A percentile compares a stretch with the other conserved stretches of the same genome.
Conservation (phyloP, 2,888 invertebrate genomes). For the Pimpla rufipes region DNA sequence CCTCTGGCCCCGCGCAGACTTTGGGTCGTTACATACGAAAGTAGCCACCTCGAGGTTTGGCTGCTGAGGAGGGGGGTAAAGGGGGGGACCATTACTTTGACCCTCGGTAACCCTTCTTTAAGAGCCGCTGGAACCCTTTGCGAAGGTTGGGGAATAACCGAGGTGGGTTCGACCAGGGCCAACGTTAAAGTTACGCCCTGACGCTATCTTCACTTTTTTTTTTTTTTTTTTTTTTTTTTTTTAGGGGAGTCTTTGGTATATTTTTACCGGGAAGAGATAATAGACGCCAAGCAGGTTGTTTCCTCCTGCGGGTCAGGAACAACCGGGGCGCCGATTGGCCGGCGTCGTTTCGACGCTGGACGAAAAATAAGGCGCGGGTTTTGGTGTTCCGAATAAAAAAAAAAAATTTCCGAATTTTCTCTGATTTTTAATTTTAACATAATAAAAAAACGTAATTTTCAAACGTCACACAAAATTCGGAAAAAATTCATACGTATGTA, state of each 20-base stretch:
- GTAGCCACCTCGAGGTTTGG: conserved; percentile 53
- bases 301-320: neutral
- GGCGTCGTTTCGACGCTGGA: neutral
- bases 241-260: conserved; percentile 74
- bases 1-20: conserved; percentile 29
- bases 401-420: too few species aligned
- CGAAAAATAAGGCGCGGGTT: conserved; percentile 7
- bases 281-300: neutral
- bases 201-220: conserved; percentile 78
- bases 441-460: too few species aligned
- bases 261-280: conserved; percentile 74
- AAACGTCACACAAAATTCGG: too few species aligned
- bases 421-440: too few species aligned
- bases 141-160: conserved; percentile 14
- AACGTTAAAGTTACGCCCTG: conserved; percentile 74
- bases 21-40: conserved; percentile 48
- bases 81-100: conserved; percentile 74
- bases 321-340: conserved; percentile 15
- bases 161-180: conserved; percentile 62
- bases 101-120: conserved; percentile 77
- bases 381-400: too few species aligned
- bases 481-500: too few species aligned
- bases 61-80: too few species aligned
- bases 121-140: conserved; percentile 47
- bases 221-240: conserved; percentile 58